Base-by-base conservation (phyloP, 2,797 vertebrate species). In the Miichthys miiuy region DNA sequence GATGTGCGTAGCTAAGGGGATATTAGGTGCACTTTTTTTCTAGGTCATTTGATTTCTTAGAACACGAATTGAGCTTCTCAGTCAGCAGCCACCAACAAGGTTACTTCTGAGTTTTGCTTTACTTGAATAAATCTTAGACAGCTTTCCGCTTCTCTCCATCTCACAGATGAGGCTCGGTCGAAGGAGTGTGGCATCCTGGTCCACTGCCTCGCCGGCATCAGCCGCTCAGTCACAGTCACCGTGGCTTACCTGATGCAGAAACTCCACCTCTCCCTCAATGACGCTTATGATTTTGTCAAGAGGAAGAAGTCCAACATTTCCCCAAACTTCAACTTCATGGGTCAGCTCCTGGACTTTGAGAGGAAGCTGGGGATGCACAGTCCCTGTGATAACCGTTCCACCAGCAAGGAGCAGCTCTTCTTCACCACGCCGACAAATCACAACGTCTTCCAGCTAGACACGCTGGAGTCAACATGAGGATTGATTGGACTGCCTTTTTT, bases 321-420 rank as follows among this genome's bases (percentile, higher is more conserved):
- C 0, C 98, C 98, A 16, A 99, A 99, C 90, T 99, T 99, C 93
- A 99, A 98, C 94, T 99, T 99, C 94, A 98, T 99, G 97, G 97
- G 98, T 64, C 98, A 99, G 88, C 94, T 99, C 68, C 94, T 98
- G 92, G 98, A 99, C 95, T 99, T 98, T 73, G 98, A 99, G 94
- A 94, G 97, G 93, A 98, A 97, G 5, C 96, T 99, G 89, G 96
- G 96, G 75, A 95, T 97, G 67, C 97, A 95, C 90, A 98, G 97
- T 85, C 97, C 97, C 76, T 98, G 97, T 81, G 97, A 99, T 85
- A 98, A 98, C 90, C 91, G 89, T n/a, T 68, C 93, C 10, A 85
- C 91, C 71, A 85, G 60, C 72, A 85, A 91, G 54, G 90, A 93
- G 86, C 96, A 95, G 88, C 96, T 87, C 91, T 98, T 90, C 95